Conservation (phyloP, 2,113 vertebrate genomes). For the Paedocypris sp. region DNA sequence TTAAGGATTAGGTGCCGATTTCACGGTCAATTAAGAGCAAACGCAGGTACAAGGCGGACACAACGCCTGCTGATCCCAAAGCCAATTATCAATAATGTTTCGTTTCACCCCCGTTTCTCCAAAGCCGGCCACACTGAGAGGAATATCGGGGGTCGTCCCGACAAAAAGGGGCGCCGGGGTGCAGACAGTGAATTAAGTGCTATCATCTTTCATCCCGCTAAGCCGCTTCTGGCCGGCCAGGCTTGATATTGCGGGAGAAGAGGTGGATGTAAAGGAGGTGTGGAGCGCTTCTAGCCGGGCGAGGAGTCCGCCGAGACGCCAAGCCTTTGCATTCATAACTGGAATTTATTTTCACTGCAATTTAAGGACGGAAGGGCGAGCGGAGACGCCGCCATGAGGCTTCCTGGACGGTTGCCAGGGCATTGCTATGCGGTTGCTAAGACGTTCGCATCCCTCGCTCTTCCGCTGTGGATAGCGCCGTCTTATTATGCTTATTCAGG, state of each 20-base stretch:
- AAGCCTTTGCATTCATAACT: conserved; percentile 20
- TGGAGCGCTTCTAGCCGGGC: not conserved
- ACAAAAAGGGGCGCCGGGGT: conserved; percentile 37
- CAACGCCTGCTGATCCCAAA: conserved; percentile 52
- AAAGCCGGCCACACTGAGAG: conserved; percentile 47
- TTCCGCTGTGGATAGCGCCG: too few species aligned
- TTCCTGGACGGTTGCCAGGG: not conserved
- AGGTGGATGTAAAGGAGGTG: not conserved
- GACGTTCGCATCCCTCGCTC: too few species aligned
- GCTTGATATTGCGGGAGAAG: conserved; percentile 27
- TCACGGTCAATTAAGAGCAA: conserved; percentile 66
- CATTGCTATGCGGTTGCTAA: not conserved
- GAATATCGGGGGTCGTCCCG: not conserved
- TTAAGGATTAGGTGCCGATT: conserved; percentile 55
- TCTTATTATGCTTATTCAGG: too few species aligned
- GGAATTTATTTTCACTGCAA: too few species aligned
- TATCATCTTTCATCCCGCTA: conserved; percentile 25
- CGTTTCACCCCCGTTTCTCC: conserved; percentile 54
- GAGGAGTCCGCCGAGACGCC: not conserved
- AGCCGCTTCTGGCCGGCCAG: conserved; percentile 35
- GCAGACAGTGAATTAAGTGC: conserved; percentile 37
- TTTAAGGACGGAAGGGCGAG: too few species aligned
- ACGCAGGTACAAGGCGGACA: conserved; percentile 62
- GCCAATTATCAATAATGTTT: conserved; percentile 64
- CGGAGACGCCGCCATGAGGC: not conserved